A percentile compares a stretch with the other conserved stretches of the same genome.
Evolutionary conservation across 2,113 vertebrate species (phyloP).

Genomic region (Haplotaxodon microlepis): DNA sequence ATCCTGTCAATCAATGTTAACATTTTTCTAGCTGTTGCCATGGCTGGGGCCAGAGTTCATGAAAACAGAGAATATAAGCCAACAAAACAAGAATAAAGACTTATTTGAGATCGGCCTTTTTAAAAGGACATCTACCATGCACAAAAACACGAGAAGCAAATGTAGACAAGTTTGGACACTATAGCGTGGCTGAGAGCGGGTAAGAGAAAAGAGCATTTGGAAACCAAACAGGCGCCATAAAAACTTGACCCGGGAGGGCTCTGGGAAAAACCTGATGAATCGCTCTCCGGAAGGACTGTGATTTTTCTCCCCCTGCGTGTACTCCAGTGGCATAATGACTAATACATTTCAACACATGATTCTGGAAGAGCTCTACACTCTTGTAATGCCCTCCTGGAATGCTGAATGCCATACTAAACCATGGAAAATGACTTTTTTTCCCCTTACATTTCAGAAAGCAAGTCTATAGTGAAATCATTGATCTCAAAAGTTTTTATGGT

Average conservation of each 20-base stretch:
- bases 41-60: conserved; percentile 99
- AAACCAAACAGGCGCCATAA: conserved; percentile 96
- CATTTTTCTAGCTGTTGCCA: conserved; percentile 99
- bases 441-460: background rate
- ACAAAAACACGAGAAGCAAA: conserved; percentile 96
- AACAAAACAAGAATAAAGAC: conserved; percentile 99
- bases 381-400: conserved; percentile 82
- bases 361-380: conserved; percentile 74
- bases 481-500: background rate
- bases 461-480: background rate
- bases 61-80: conserved; percentile 98
- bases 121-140: conserved; percentile 95
- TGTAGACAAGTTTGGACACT: conserved; percentile 97
- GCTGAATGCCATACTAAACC: conserved; percentile 71
- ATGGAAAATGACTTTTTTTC: background rate
- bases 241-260: conserved; percentile 98
- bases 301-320: conserved; percentile 69
- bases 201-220: conserved; percentile 84
- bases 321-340: conserved; percentile 84
- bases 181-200: conserved; percentile 80
- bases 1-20: conserved; percentile 99
- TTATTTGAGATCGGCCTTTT: conserved; percentile 93
- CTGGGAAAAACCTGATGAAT: conserved; percentile 99
- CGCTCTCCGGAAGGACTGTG: conserved; percentile 85
- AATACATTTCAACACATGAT: conserved; percentile 91